Base-by-base conservation (phyloP, 2,113 vertebrate species). In the Conger conger region DNA sequence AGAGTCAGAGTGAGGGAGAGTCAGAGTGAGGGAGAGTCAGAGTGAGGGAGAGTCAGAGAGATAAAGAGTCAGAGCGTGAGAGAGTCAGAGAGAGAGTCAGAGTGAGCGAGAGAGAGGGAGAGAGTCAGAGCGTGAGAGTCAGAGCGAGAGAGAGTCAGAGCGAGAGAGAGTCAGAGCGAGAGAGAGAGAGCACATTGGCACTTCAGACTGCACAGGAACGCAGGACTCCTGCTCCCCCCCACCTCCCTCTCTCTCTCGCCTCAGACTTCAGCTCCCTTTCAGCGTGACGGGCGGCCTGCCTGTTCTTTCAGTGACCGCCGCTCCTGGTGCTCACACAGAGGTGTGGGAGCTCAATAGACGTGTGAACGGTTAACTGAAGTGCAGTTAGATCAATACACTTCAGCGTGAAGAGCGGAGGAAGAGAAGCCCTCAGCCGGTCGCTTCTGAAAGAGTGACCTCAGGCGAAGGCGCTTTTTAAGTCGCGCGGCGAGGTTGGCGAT, bases 381-480 rank as follows among this genome's bases (percentile, higher is more conserved):
- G 77, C 27, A 60, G 50, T 80, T 50, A 53, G 87, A 85, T 73
- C 82, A 30, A 77, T 82, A 76, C 80, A 50, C 3, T 77, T 38
- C 23, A 79, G 82, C 53, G 85, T 60, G 36, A 80, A 83, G 68
- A 15, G 82, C 76, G 30, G 27, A 30, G 37, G 77, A 80, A 79
- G 53, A 23, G 80, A 68, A 42, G 53, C 50, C 42, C 85, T 86
- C 40, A 86, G 76, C 63, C 20, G 27, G 73, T 50, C 54, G 82
- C 84, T 50, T 36, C 30, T 86, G 76, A 86, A 54, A 87, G 81
- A 79, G 85, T 54, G 76, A 37, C 84, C 84, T 82, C 54, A 83
- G 54, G 36, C 42, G 45, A 38, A 63, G 76, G 18, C 23, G 42
- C 30, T 77, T 76, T 50, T 38, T 36, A 77, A 79, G 53, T 17